Base-by-base conservation (phyloP, 2,797 vertebrate species). In the Ctenopoma kingsleyae region DNA sequence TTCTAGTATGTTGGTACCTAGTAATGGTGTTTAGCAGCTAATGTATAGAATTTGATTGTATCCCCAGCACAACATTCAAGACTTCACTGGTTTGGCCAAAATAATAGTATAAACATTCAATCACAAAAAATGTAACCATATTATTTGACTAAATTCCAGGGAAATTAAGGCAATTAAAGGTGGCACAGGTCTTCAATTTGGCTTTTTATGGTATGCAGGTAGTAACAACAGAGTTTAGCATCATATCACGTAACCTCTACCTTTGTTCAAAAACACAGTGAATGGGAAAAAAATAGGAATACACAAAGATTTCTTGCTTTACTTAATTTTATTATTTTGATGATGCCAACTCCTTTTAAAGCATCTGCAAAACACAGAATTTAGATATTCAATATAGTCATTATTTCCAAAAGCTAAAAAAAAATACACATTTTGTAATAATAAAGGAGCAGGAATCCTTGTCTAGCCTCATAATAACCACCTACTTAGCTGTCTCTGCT, bases 391-490 rank as follows among this genome's bases (percentile, higher is more conserved):
- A 58, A 23, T 30, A 3, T 6, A 16, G 12, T n/a, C 9, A 36
- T 19, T 54, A 12, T 30, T 58, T 32, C 6, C 2, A 6, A 32
- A 32, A 30, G 27, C 27, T 30, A 36, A 36, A 36, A 36, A 3
- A 15, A 5, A 13, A 40, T 5, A 13, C 13, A 27, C 20, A 25
- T 54, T 54, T 19, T 16, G 22, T 56, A 65, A 50, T 4, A 49
- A 30, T 76, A 67, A 41, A 15, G 19, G 15, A 71, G 48, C 43
- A 44, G 58, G 44, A 55, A 47, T 47, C 38, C 60, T 48, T 8
- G 44, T 79, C 79, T 51, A 47, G 52, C 69, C 61, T 75, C 41
- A 20, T 73, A 57, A 48, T 63, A 80, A 52, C 67, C 78, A 59
- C 65, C 68, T 48, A 76, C 76, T 61, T 62, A 54, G 49, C 67